phyloP scores from a whole-genome alignment of 2,888 invertebrate genomes.

The Tipula lateralis region DNA sequence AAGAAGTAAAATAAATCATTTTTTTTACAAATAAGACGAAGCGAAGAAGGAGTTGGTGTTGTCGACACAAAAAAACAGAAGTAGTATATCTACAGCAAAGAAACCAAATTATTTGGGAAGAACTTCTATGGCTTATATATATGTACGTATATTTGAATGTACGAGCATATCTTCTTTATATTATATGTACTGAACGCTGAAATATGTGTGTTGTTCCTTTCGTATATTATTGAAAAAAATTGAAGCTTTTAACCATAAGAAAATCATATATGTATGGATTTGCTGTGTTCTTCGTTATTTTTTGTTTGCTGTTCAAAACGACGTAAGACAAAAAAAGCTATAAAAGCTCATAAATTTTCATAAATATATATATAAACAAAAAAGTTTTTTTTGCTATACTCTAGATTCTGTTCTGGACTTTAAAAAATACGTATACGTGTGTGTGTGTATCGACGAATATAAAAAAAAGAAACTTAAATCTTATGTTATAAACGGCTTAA shows the following conservation, averaged over 20 bases:
- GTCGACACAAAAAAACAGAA: not conserved
- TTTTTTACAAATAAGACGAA: not conserved
- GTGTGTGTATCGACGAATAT: not conserved
- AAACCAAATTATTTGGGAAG: not conserved
- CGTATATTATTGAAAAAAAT: not conserved
- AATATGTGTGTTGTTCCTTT: not conserved
- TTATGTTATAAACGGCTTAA: not conserved
- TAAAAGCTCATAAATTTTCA: constrained; percentile 19
- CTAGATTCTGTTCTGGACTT: not conserved
- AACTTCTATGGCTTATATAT: not conserved
- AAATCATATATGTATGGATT: constrained; percentile 1
- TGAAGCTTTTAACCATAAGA: not conserved
- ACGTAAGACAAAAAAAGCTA: not conserved
- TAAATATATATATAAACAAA: not conserved
- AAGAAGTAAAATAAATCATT: not conserved
- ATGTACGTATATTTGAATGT: not conserved
- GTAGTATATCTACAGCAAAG: not conserved
- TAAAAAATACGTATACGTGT: not conserved
- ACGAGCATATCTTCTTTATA: not conserved
- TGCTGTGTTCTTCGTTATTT: not conserved
- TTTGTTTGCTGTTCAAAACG: not conserved
- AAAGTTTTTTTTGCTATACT: not conserved
- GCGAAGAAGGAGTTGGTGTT: not conserved
- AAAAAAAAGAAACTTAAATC: not conserved
- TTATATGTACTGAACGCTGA: not conserved